These are phyloP conservation scores for Papilio protenor DNA, from an alignment of 2,888 invertebrate species.

Conservation along the genomic window DNA sequence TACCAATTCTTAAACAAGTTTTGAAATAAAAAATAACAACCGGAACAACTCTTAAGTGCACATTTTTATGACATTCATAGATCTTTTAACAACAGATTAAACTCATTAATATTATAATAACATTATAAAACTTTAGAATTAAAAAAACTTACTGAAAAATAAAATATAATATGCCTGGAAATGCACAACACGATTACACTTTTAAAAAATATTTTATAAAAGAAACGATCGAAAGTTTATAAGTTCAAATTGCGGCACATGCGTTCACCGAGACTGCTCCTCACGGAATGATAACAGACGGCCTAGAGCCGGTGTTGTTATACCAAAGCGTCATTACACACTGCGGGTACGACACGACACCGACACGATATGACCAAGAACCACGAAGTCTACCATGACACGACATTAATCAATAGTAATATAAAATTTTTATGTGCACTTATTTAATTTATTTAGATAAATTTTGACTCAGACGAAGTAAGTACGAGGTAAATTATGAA, in stretches of 20 bases:
- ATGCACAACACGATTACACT: slow-evolving; percentile 30
- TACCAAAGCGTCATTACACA: slow-evolving; percentile 39
- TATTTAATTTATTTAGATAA: too few species aligned
- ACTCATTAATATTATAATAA: too few species aligned
- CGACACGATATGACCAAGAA: neutral
- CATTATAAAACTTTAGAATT: neutral
- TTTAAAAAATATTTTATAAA: slow-evolving; percentile 1
- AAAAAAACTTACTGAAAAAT: slow-evolving; percentile 28
- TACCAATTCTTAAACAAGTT: neutral
- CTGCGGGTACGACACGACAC: slow-evolving; percentile 34
- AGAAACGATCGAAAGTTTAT: slow-evolving; percentile 16
- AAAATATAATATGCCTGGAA: slow-evolving; percentile 12
- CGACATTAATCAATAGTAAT: neutral
- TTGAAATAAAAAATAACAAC: neutral
- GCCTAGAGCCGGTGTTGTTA: slow-evolving; percentile 47
- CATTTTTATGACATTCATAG: neutral
- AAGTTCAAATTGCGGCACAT: slow-evolving; percentile 51
- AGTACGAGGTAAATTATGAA: neutral
- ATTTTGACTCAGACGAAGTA: neutral
- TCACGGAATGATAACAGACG: slow-evolving; percentile 66
- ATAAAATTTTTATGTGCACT: neutral
- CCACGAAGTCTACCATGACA: neutral
- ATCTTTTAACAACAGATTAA: neutral
- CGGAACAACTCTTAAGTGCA: neutral
- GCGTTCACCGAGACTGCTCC: slow-evolving; percentile 57